Percentiles rank a stretch among this genome's conserved stretches.
Conservation (phyloP, 2,797 vertebrate species). For the Chanos chanos region DNA sequence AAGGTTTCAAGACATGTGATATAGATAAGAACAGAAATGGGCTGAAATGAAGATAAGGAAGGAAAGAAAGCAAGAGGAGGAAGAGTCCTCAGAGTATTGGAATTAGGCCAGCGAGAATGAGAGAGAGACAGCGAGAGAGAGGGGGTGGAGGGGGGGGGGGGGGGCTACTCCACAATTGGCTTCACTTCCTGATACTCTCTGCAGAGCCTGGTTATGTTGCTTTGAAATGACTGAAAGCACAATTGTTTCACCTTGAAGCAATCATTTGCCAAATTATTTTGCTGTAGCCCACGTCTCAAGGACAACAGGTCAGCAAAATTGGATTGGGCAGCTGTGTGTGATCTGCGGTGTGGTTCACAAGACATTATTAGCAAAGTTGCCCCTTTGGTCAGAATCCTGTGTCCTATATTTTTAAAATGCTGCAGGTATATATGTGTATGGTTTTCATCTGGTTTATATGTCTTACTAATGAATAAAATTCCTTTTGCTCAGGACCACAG, state of each 20-base stretch:
- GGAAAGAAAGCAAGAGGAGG: too few relatives aligned
- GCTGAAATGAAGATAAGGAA: too few relatives aligned
- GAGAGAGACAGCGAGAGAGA: constrained; percentile 14
- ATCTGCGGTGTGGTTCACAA: constrained; percentile 59
- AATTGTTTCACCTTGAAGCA: constrained; percentile 66
- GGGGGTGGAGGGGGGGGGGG: too few relatives aligned
- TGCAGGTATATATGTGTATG: too few relatives aligned
- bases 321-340: constrained; percentile 34
- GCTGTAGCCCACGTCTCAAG: constrained; percentile 59
- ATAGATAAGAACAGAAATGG: too few relatives aligned
- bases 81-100: too few relatives aligned
- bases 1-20: too few relatives aligned
- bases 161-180: constrained; percentile 39
- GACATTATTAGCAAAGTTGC: constrained; percentile 43
- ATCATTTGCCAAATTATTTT: constrained; percentile 61
- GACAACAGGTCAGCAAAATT: too few relatives aligned
- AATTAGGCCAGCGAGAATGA: constrained; percentile 53
- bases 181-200: constrained; percentile 48
- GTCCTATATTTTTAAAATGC: too few relatives aligned
- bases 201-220: constrained; percentile 56
- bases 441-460: too few relatives aligned
- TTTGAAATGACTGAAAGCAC: constrained; percentile 63
- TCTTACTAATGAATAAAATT: too few relatives aligned
- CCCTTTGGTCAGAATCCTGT: constrained; percentile 64
- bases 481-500: too few relatives aligned